These are phyloP conservation scores for Olivierus martensii DNA, from an alignment of 1,140 invertebrate species.

Conservation along the genomic window DNA sequence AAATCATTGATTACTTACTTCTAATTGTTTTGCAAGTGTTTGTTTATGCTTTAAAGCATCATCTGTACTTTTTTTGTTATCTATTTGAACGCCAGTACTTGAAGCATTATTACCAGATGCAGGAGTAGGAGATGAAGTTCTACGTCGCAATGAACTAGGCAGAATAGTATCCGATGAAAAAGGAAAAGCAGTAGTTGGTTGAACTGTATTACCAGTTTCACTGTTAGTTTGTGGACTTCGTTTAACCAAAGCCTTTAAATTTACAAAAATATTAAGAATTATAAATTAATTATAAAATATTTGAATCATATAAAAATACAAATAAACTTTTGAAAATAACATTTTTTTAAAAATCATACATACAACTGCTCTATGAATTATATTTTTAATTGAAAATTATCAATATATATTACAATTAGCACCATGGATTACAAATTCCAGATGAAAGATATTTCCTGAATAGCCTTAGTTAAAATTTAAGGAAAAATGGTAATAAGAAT, in stretches of 20 bases:
- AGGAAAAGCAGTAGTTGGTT: conserved; percentile 26
- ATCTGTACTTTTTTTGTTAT: conserved; percentile 26
- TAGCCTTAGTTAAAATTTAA: too few relatives aligned
- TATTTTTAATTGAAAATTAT: too few relatives aligned
- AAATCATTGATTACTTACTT: conserved; percentile 16
- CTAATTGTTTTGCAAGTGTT: conserved; percentile 40
- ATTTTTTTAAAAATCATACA: too few relatives aligned
- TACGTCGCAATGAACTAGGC: conserved; percentile 44
- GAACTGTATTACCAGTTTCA: conserved; percentile 17
- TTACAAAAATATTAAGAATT: neutral
- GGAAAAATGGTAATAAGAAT: too few relatives aligned
- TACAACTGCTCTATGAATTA: too few relatives aligned
- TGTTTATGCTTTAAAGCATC: conserved; percentile 39
- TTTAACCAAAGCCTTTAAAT: conserved; percentile 50
- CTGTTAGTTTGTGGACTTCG: conserved; percentile 41
- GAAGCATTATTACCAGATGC: conserved; percentile 3
- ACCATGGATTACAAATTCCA: too few relatives aligned
- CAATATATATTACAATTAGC: too few relatives aligned
- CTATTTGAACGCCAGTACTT: conserved; percentile 13
- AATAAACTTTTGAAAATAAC: too few relatives aligned
- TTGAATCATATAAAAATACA: too few relatives aligned
- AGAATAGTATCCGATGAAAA: conserved; percentile 32
- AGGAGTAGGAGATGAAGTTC: conserved; percentile 50
- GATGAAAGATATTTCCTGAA: too few relatives aligned
- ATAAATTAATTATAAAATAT: too few relatives aligned